Evolutionary conservation across 2,797 vertebrate genomes (phyloP).

Genomic region (Natrix natrix): DNA sequence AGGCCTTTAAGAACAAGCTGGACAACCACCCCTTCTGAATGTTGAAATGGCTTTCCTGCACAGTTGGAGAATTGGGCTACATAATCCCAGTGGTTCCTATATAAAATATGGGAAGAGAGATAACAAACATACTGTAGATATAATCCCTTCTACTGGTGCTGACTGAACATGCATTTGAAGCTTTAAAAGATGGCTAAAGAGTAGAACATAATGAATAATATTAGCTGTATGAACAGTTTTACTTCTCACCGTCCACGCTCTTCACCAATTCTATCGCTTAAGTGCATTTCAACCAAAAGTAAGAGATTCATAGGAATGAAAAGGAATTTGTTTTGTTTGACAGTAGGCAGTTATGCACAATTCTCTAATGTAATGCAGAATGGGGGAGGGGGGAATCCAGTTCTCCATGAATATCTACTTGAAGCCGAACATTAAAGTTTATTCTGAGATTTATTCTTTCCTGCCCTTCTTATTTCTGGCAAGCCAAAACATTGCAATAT

Average conservation of each 20-base stretch:
- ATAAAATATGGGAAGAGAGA: not conserved
- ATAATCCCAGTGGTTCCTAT: not conserved
- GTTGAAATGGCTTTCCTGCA: not conserved
- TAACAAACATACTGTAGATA: not conserved
- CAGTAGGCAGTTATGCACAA: not conserved
- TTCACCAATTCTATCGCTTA: not conserved
- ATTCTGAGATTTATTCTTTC: constrained; percentile 1
- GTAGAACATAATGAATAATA: not conserved
- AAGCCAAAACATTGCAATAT: constrained; percentile 7
- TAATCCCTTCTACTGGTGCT: not conserved
- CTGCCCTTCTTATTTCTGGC: constrained; percentile 9
- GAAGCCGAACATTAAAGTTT: not conserved
- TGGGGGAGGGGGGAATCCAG: not conserved
- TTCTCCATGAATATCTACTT: not conserved
- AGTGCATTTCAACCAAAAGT: not conserved
- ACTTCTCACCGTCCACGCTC: not conserved
- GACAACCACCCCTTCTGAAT: not conserved
- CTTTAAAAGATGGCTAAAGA: not conserved
- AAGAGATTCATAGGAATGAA: not conserved
- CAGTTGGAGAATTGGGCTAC: not conserved
- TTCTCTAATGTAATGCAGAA: not conserved
- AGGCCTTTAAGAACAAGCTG: not conserved
- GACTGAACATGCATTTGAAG: not conserved
- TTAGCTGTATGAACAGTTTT: not conserved
- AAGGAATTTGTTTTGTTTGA: not conserved